Base-by-base conservation (phyloP, 2,113 vertebrate species). In the Tachuris rubrigastra region DNA sequence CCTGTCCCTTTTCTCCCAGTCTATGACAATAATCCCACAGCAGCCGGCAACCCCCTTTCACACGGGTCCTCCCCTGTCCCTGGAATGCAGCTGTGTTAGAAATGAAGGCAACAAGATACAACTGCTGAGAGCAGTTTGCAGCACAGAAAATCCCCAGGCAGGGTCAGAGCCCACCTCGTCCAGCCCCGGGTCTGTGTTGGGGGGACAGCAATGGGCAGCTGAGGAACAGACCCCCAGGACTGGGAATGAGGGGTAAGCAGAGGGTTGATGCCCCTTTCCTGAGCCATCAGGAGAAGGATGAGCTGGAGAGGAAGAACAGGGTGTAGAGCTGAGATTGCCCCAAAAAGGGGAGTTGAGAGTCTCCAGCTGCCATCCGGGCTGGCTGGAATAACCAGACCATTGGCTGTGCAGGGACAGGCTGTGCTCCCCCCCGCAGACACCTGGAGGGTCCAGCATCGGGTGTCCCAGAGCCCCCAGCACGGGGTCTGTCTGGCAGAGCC, bases 301-400 rank as follows among this genome's bases (percentile, higher is more conserved):
- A 68, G 53, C 47, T 79, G 78, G 15, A 55, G 35, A 41, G 55
- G 71, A 47, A 41, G 81, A 58, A 22, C 7, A 47, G 50, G 42
- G 14, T 12, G 9, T 1, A 17, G 56, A 67, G n/a, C 24, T 44
- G 46, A 37, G 71, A 71, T 13, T 22, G 25, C 52, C 74, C 47
- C 39, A 2, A 9, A 67, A 7, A 49, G 21, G 30, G 28, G 35
- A 75, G 23, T 0, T 49, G 49, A 7, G 55, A 27, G 68, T 5
- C 9, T 22, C 2, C 3, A 33, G 44, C 25, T 42, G 75, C 53
- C 18, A 33, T 9, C n/a, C 1, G 76, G 58, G 77, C 39, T 71
- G 86, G 21, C 28, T 37, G 52, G 12, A 22, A 9, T 0, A 16
- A 9, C 2, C 66, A 5, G n/a, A 9, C 2, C 41, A 0, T 3